phyloP scores from a whole-genome alignment of 2,113 vertebrate genomes.

The Daboia siamensis region DNA sequence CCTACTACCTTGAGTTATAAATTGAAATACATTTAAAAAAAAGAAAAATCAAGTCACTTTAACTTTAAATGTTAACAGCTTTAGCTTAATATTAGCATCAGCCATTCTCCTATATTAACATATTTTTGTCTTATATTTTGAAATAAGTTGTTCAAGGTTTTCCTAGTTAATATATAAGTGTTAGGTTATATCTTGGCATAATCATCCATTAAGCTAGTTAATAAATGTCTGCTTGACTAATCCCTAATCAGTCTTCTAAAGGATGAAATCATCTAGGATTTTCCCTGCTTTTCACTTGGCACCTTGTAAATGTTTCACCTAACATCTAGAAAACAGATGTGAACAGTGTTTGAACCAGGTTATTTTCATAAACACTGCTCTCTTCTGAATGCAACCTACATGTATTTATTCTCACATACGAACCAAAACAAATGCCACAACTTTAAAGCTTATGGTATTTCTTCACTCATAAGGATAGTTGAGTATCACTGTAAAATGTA shows the following conservation, averaged over 20 bases:
- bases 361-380: not conserved
- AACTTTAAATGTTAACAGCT: not conserved
- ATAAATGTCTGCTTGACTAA: not conserved
- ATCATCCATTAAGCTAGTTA: not conserved
- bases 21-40: not conserved
- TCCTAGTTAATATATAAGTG: not conserved
- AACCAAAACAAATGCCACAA: not conserved
- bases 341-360: not conserved
- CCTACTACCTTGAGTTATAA: not conserved
- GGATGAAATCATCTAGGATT: not conserved
- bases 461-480: not conserved
- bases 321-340: not conserved
- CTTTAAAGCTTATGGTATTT: not conserved
- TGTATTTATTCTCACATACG: not conserved
- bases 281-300: not conserved
- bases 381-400: not conserved
- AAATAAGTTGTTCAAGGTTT: not conserved
- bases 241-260: not conserved
- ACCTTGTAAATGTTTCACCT: not conserved
- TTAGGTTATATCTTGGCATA: not conserved
- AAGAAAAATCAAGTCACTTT: not conserved
- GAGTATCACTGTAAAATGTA: not conserved
- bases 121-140: not conserved
- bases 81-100: not conserved
- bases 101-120: not conserved